phyloP scores from a whole-genome alignment of 1,140 invertebrate genomes.

The Druon quercuslanigerum region DNA sequence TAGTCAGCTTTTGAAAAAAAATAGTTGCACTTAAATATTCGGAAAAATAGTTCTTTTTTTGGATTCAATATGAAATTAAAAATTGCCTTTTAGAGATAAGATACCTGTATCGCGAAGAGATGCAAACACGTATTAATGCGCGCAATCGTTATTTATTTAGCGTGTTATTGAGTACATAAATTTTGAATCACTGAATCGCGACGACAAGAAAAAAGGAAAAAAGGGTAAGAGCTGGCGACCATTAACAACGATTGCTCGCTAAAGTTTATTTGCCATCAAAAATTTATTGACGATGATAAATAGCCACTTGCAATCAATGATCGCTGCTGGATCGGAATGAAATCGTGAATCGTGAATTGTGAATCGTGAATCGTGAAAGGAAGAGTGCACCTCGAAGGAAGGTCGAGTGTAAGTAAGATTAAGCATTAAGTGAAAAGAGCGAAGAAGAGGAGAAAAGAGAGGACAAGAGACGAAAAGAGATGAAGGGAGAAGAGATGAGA shows the following conservation, averaged over 20 bases:
- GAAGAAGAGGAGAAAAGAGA: background rate
- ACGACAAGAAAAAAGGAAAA: background rate
- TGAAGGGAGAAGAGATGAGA: background rate
- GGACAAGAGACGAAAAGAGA: background rate
- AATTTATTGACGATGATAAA: constrained; percentile 26
- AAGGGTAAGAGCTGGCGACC: background rate
- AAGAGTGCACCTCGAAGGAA: constrained; percentile 12
- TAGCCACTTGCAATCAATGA: constrained; percentile 27
- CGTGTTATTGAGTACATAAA: no score
- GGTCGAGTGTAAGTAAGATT: constrained; percentile 1
- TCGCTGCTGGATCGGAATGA: constrained; percentile 5
- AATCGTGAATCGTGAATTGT: constrained; percentile 6
- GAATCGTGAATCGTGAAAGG: constrained; percentile 5
- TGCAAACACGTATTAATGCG: no score
- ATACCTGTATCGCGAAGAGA: no score
- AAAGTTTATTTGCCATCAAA: constrained; percentile 11
- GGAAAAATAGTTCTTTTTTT: no score
- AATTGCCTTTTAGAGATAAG: no score
- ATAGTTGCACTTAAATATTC: no score
- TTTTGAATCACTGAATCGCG: background rate
- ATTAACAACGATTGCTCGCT: constrained; percentile 10
- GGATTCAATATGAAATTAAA: no score
- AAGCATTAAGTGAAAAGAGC: background rate
- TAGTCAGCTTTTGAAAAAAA: no score
- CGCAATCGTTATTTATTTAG: no score